These are phyloP conservation scores for Cheirogaleus major DNA, from an alignment of 2,797 vertebrate species.

Conservation along the genomic window DNA sequence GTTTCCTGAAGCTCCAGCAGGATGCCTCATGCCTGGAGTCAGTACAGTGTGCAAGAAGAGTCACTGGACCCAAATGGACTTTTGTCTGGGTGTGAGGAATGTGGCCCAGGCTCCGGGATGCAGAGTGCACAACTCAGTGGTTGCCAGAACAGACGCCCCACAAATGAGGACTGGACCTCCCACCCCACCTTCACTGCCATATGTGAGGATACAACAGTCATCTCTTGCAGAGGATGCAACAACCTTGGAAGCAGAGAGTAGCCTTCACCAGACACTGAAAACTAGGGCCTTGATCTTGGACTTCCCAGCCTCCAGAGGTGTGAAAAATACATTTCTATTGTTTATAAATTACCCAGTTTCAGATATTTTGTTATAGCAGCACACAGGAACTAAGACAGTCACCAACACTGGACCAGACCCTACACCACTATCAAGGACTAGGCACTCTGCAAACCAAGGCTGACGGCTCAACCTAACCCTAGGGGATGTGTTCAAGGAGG, in stretches of 20 bases:
- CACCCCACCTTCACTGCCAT: background rate
- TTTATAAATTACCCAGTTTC: background rate
- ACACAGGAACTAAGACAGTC: background rate
- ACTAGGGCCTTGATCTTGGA: background rate
- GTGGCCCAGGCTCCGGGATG: background rate
- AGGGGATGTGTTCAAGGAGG: background rate
- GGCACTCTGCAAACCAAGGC: background rate
- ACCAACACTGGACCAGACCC: background rate
- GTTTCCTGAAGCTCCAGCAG: background rate
- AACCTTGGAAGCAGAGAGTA: background rate
- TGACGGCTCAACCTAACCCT: background rate
- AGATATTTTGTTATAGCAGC: background rate
- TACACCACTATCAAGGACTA: background rate
- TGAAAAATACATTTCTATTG: background rate
- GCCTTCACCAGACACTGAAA: background rate
- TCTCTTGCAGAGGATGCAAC: background rate
- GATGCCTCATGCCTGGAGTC: fast-evolving
- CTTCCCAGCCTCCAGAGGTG: background rate
- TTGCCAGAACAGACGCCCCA: fast-evolving
- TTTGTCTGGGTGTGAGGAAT: background rate
- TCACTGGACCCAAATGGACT: fast-evolving
- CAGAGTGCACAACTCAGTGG: fast-evolving
- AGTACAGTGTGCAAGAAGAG: background rate
- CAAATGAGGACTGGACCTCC: background rate
- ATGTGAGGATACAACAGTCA: background rate